Evolutionary conservation across 2,797 vertebrate genomes (phyloP).

Genomic region (Mormyrus hasselquistii): DNA sequence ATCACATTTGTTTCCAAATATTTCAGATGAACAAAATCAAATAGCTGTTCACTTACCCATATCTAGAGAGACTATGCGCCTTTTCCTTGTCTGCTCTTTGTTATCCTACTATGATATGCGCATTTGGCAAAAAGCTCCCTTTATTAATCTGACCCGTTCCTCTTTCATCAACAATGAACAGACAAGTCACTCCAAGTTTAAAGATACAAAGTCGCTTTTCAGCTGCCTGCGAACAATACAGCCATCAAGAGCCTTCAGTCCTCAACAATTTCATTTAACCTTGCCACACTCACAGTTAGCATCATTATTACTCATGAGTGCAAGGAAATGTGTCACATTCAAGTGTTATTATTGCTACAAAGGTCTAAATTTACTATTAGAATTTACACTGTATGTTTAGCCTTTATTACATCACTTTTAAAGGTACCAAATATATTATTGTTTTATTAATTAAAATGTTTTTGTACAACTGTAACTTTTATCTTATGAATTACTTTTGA

Average conservation of each 20-base stretch:
- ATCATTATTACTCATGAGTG: neutral
- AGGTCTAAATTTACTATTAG: neutral
- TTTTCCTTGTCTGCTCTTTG: constrained; percentile 60
- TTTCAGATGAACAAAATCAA: neutral
- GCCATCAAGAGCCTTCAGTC: neutral
- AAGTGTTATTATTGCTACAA: neutral
- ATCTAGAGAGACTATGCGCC: constrained; percentile 54
- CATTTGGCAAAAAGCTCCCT: constrained; percentile 63
- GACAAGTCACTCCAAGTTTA: constrained; percentile 64
- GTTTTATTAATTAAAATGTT: neutral
- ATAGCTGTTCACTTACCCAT: constrained; percentile 65
- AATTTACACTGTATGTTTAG: neutral
- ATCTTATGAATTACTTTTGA: neutral
- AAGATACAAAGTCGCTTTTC: constrained; percentile 72
- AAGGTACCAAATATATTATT: neutral
- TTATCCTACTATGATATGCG: constrained; percentile 65
- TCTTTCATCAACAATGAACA: constrained; percentile 76
- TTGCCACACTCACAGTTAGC: neutral
- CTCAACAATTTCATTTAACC: neutral
- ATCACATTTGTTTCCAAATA: neutral
- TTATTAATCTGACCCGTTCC: constrained; percentile 73
- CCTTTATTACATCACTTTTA: neutral
- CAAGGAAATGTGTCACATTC: neutral
- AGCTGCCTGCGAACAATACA: constrained; percentile 60
- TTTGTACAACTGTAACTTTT: neutral